phyloP scores from a whole-genome alignment of 92 coral and sea anemone genomes.

The Porites evermanni region DNA sequence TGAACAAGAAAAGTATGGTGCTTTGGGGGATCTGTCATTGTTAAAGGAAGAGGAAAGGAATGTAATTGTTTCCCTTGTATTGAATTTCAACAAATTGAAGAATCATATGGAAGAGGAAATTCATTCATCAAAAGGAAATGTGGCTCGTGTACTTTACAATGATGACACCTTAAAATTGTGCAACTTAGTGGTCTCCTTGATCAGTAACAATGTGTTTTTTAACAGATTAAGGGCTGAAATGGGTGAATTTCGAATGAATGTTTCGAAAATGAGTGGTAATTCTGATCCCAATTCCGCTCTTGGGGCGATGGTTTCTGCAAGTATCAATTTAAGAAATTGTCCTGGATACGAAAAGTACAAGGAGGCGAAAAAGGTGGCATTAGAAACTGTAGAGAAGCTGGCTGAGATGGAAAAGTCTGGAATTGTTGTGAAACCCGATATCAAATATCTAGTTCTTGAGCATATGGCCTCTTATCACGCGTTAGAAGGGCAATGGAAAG shows the following conservation, averaged over 20 bases:
- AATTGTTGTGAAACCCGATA: too few species aligned
- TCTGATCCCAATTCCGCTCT: neutral
- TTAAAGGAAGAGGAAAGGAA: neutral
- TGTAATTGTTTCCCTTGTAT: neutral
- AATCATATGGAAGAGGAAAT: neutral
- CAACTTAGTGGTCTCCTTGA: neutral
- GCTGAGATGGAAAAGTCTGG: neutral
- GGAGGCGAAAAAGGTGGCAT: neutral
- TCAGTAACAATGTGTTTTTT: neutral
- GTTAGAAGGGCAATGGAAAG: neutral
- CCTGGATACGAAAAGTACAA: neutral
- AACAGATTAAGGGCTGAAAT: neutral
- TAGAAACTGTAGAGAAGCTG: neutral
- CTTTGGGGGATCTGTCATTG: neutral
- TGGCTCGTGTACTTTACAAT: neutral
- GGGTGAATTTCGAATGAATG: neutral
- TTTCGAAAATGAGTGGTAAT: neutral
- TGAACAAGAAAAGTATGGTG: neutral
- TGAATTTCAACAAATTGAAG: neutral
- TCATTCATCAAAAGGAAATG: neutral
- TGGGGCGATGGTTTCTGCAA: neutral
- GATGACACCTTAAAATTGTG: neutral
- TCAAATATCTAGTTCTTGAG: neutral
- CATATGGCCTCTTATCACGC: constrained; percentile 22
- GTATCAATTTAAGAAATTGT: neutral